Evolutionary conservation across 2,888 invertebrate species (phyloP), one percentile per base, ranked within the genome.

Genomic region (Orchesellides sinensis): DNA sequence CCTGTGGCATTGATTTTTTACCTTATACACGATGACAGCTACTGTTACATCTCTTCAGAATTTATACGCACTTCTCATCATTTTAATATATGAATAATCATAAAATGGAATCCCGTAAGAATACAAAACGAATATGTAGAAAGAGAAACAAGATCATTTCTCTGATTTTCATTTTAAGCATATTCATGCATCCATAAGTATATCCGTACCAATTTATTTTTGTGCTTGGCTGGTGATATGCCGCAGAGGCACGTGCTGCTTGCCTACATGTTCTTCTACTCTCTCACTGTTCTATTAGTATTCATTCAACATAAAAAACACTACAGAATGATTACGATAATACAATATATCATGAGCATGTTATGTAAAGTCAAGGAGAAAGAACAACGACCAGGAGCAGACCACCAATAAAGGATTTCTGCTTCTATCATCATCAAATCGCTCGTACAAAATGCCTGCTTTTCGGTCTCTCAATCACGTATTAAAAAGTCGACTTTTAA

Each of bases 211-310:
- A 79, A 79, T 79, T 79, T 79, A 79, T 79, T 79, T 79, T 79
- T 70, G 79, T 79, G 79, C 79, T 70, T 79, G 52, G 79, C n/a
- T 79, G 79, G 52, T 70, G 70, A 79, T 79, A 70, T 79, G 79
- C 79, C 79, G 79, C 79, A 79, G 65, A 70, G 79, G 79, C 79
- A 79, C 79, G 79, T 79, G 79, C 79, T 79, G 45, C 40, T 70
- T 10, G 10, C 17, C 10, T 40, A 2, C 10, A 2, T 40, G 2
- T 40, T 5, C n/a, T 40, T 40, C 2, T 1, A 40, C 40, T 5
- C 40, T 14, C 40, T 40, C 40, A 35, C 52, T 52, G 17, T 14
- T 17, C 49, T n/a, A 14, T n/a, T n/a, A n/a, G n/a, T n/a, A n/a
- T n/a, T n/a, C n/a, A 52, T 49, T 49, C 40, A 56, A 23, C 70